Base-by-base conservation (phyloP, 2,888 invertebrate genomes). In the Orchestes rusci region DNA sequence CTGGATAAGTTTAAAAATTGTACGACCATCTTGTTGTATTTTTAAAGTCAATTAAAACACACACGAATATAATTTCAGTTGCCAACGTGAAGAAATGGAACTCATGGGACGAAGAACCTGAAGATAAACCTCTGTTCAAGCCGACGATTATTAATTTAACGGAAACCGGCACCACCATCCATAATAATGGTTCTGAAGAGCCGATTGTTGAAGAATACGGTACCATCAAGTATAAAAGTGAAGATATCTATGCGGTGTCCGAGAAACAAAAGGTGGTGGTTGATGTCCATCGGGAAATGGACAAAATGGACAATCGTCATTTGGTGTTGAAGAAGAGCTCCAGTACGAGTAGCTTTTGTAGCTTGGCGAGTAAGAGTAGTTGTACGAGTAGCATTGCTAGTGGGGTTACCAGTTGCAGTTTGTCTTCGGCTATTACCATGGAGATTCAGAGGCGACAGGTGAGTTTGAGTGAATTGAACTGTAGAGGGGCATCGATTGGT, bases 131-230 rank as follows among this genome's bases (percentile, higher is more conserved):
- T 64, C 73, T 74, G 47, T 76, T 78, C 50, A 82, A 82, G 66
- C 79, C 80, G 58, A 83, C 83, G 3, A 82, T 83, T 50, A 83
- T 83, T 35, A 82, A 82, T 68, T 67, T 83, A 55, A 78, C 82
- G 1, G 83, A 81, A 65, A 80, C 75, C 53, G 82, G 82, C 31
- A 81, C 81, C 35, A 80, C 79, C 4, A 83, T 83, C 56, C 79
- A 80, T 57, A 82, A 80, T 46, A 67, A 67, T 50, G 66, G 67
- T 35, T 52, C 58, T 3, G 64, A 66, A 37, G 64, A 63, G 41
- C 49, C 48, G 5, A 49, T 41, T 18, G 42, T 53, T 5, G 46
- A 50, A 16, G 48, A 49, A 31, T 49, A 51, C 28, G 45, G 53
- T 66, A 54, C 73, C 68, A 65, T 30, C 29, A 47, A 8, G 20